Conservation (phyloP, 2,797 vertebrate genomes). For the Botia kubotai region DNA sequence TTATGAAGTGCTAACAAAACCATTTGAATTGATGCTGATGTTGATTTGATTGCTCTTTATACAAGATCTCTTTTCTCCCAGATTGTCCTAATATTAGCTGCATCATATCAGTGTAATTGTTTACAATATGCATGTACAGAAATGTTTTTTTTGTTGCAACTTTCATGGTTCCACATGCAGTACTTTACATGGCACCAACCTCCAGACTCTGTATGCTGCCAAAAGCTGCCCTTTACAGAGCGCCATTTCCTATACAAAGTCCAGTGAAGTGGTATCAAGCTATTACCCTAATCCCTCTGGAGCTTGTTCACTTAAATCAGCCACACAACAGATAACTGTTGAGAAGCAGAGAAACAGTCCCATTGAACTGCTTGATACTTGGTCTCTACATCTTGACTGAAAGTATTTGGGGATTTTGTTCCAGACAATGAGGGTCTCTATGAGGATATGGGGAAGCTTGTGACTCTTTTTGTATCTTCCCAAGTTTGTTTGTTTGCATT, state of each 20-base stretch:
- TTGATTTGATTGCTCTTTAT: no score
- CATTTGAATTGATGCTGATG: no score
- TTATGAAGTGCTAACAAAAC: no score
- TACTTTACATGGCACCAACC: neutral
- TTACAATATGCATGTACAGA: no score
- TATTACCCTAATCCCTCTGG: slow-evolving; percentile 80
- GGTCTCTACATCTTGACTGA: neutral
- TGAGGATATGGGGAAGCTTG: neutral
- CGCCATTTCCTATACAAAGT: slow-evolving; percentile 63
- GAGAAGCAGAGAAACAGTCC: slow-evolving; percentile 62
- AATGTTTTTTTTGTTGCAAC: no score
- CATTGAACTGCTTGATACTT: slow-evolving; percentile 1
- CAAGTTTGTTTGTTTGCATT: neutral
- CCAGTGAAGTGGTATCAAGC: slow-evolving; percentile 72
- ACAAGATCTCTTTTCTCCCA: no score
- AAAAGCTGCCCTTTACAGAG: slow-evolving; percentile 48
- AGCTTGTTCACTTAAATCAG: slow-evolving; percentile 67
- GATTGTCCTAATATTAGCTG: no score
- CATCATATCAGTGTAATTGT: no score
- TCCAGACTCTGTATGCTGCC: slow-evolving; percentile 8
- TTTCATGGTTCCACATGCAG: no score
- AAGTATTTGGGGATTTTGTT: neutral
- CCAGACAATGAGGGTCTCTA: neutral
- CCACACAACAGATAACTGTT: slow-evolving; percentile 40
- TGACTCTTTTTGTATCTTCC: neutral